Base-by-base conservation (phyloP, 2,797 vertebrate genomes). In the Takifugu ocellatus region DNA sequence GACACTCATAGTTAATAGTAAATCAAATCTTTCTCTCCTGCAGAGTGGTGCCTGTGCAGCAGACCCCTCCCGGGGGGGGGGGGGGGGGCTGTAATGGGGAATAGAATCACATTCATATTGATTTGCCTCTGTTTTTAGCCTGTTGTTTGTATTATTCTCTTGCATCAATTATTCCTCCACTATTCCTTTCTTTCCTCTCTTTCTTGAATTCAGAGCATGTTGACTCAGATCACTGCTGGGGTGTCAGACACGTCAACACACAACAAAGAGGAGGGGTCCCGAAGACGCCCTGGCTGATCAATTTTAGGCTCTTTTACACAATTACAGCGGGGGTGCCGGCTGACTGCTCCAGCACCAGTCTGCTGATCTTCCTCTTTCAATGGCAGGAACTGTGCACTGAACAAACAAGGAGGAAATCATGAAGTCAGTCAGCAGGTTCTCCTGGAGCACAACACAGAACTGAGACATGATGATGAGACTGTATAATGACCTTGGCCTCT, bases 41-140 rank as follows among this genome's bases (percentile, higher is more conserved):
- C 2, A 4, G 21, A 48, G 3, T 9, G 46, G 46, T 25, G 46
- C 24, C 21, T 48, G 16, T 9, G 44, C n/a, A n/a, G 44, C 44
- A 17, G 21, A 21, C 44, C 2, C 44, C 44, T 46, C 17, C 17
- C 5, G 7, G 33, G 33, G 36, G 36, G 36, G 14, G 7, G 36
- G 36, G 7, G 42, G 12, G 36, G n/a, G 43, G n/a, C 15, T 6
- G 7, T 10, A 17, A 9, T 4, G 21, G 17, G 14, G 21, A 48
- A 48, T 48, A 48, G 17, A 48, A 48, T 48, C 46, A 48, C 46
- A 48, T 48, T 48, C 21, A 48, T 48, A 48, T 48, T 21, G 21
- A 25, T 12, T 25, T 0, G 46, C 21, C 17, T 25, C 3, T 1
- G 46, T 21, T 48, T 48, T 48, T 48, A 48, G n/a, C 46, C 46